Percentiles rank a stretch among this genome's conserved stretches.
Conservation (phyloP, 2,113 vertebrate genomes). For the Phalacrocorax aristotelis region DNA sequence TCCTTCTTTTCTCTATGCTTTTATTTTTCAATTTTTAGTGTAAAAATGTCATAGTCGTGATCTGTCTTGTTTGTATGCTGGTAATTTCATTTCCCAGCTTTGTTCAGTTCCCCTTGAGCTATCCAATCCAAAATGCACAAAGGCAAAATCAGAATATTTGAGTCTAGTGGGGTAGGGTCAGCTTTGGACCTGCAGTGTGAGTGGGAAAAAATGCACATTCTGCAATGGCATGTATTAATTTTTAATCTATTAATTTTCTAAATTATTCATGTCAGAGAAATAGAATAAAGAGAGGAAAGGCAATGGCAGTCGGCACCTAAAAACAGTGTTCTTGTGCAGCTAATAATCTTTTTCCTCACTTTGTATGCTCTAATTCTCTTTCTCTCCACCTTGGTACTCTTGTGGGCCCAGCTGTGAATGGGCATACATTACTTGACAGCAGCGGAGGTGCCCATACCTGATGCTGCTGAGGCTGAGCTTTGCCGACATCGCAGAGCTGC, state of each 20-base stretch:
- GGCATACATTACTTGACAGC: not conserved
- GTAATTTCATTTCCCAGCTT: slow-evolving; percentile 36
- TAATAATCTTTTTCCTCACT: not conserved
- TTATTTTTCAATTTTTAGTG: slow-evolving; percentile 12
- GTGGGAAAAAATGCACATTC: not conserved
- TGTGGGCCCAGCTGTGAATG: not conserved
- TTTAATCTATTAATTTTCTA: slow-evolving; percentile 64
- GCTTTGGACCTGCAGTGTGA: not conserved
- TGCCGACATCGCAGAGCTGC: not conserved
- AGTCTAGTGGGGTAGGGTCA: not conserved
- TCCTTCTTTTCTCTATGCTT: slow-evolving; percentile 15
- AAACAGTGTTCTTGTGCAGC: not conserved
- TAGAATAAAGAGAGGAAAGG: not conserved
- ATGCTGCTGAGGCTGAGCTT: not conserved
- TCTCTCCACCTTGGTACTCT: not conserved
- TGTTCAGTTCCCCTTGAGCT: not conserved
- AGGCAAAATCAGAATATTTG: not conserved
- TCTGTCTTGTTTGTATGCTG: not conserved
- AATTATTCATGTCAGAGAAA: slow-evolving; percentile 52
- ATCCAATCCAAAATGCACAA: not conserved
- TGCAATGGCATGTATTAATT: slow-evolving; percentile 25
- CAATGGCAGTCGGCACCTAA: not conserved
- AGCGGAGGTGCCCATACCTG: not conserved
- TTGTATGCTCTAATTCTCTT: not conserved
- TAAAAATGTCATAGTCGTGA: slow-evolving; percentile 6